phyloP scores from a whole-genome alignment of 2,113 vertebrate species.

The Cyprinodon tularosa region DNA sequence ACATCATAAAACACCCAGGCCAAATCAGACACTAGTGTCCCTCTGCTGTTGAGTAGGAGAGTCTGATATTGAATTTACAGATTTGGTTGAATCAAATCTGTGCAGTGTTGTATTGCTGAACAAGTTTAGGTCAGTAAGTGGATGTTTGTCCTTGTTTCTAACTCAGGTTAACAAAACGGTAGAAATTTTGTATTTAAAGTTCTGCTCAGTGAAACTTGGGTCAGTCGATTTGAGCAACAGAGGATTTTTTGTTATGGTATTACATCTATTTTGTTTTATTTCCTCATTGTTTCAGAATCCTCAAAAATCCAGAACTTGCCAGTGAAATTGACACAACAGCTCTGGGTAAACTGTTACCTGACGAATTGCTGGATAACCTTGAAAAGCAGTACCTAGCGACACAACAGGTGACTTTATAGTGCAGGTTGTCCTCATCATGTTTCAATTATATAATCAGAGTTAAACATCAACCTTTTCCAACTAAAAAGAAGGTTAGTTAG shows the following conservation, averaged over 20 bases:
- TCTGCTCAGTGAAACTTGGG: too few relatives aligned
- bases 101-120: not conserved
- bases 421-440: not conserved
- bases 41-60: not conserved
- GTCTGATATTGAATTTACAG: not conserved
- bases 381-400: constrained; percentile 80
- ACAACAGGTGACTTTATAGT: constrained; percentile 76
- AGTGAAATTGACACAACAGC: constrained; percentile 67
- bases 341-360: constrained; percentile 83
- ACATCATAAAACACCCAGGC: too few relatives aligned
- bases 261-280: not conserved
- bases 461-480: not conserved
- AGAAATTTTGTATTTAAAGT: not conserved
- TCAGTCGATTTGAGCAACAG: not conserved
- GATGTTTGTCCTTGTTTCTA: not conserved
- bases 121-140: not conserved
- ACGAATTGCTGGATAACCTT: constrained; percentile 67
- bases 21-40: too few relatives aligned
- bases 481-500: not conserved
- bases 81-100: too few relatives aligned
- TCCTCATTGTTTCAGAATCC: constrained; percentile 77
- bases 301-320: constrained; percentile 73
- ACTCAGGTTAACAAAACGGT: not conserved
- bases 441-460: not conserved
- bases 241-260: not conserved